Conservation (phyloP, 2,797 vertebrate genomes). For the Pangasius krempfi region DNA sequence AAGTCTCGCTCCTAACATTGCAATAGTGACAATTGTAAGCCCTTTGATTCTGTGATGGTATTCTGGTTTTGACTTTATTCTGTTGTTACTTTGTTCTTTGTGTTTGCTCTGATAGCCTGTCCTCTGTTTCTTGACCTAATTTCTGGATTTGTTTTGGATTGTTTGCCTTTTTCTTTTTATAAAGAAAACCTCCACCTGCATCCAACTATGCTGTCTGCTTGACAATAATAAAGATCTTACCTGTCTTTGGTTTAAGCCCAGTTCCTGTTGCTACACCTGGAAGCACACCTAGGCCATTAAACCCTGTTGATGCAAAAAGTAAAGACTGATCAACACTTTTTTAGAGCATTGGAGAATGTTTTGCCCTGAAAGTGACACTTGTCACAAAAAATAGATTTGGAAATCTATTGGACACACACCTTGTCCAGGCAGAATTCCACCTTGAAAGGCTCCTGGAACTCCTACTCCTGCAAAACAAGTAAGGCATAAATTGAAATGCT, state of each 20-base stretch:
- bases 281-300: slow-evolving; percentile 82
- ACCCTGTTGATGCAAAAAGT: slow-evolving; percentile 65
- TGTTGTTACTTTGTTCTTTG: not conserved
- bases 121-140: not conserved
- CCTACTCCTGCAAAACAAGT: slow-evolving; percentile 82
- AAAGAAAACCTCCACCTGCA: not conserved
- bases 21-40: not conserved
- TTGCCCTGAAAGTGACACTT: not conserved
- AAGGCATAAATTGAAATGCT: not conserved
- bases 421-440: slow-evolving; percentile 85
- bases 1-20: not conserved
- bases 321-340: not conserved
- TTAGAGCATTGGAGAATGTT: not conserved
- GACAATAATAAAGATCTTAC: slow-evolving; percentile 66
- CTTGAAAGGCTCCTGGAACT: slow-evolving; percentile 90
- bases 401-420: slow-evolving; percentile 70
- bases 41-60: not conserved
- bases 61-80: not conserved
- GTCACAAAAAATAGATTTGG: not conserved
- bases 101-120: not conserved
- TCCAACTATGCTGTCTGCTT: not conserved
- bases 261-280: slow-evolving; percentile 90
- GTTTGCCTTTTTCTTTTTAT: not conserved
- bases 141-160: not conserved
- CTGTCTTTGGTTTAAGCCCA: slow-evolving; percentile 87